phyloP scores from a whole-genome alignment of 2,797 vertebrate genomes.

The Amazona ochrocephala region DNA sequence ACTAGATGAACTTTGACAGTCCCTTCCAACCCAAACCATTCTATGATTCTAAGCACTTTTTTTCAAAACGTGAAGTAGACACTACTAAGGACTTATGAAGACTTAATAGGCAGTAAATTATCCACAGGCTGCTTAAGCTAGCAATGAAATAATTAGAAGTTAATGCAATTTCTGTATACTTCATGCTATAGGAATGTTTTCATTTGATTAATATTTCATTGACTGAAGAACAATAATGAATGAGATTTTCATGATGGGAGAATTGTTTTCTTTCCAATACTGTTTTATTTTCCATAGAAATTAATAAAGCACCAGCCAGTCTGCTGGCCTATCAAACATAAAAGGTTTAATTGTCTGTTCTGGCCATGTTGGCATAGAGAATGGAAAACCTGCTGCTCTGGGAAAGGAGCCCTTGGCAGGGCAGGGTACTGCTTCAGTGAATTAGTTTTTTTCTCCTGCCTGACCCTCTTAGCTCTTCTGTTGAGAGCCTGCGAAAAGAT shows the following conservation, averaged over 20 bases:
- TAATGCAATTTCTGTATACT: background rate
- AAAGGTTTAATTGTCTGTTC: constrained; percentile 20
- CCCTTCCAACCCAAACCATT: background rate
- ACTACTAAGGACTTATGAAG: background rate
- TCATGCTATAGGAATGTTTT: constrained; percentile 25
- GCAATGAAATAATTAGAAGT: background rate
- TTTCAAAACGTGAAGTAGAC: background rate
- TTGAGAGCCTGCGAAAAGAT: background rate
- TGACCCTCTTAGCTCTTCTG: background rate
- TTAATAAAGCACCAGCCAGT: background rate
- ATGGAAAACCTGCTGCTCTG: background rate
- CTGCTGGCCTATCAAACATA: background rate
- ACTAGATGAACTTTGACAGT: background rate
- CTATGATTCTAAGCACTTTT: background rate
- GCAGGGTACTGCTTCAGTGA: background rate
- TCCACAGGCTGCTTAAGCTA: background rate
- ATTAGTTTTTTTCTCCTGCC: background rate
- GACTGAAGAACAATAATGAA: constrained; percentile 33
- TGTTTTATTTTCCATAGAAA: constrained; percentile 20
- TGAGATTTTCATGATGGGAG: constrained; percentile 12
- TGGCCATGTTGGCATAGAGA: background rate
- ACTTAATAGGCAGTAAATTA: background rate
- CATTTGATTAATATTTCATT: constrained; percentile 24
- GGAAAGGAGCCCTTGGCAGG: background rate
- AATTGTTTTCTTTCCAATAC: constrained; percentile 19